Evolutionary conservation across 2,797 vertebrate species (phyloP).

Genomic region (Sus cebifrons): DNA sequence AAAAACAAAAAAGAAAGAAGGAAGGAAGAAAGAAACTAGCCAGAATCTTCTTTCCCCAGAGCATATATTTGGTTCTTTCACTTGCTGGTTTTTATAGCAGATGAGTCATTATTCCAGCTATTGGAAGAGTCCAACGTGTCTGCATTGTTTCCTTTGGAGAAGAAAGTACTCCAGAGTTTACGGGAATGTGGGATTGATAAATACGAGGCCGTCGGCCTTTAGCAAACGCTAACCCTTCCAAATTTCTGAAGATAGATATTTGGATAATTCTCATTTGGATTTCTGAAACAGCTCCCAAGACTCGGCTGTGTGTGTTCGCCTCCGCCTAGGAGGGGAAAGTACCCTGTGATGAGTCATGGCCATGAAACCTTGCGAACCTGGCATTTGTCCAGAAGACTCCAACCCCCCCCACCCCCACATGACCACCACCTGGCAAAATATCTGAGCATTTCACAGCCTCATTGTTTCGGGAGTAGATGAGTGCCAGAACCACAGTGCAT

Average conservation of each 20-base stretch:
- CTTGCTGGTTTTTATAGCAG: background rate
- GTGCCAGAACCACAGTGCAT: background rate
- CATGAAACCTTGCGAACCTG: background rate
- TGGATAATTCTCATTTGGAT: background rate
- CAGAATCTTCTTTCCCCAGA: background rate
- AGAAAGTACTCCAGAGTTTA: background rate
- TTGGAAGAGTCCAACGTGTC: background rate
- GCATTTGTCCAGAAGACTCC: background rate
- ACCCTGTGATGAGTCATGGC: background rate
- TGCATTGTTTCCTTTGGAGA: conserved; percentile 47
- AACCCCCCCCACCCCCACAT: background rate
- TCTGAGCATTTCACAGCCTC: background rate
- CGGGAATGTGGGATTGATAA: conserved; percentile 19
- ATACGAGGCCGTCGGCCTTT: background rate
- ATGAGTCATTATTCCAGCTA: background rate
- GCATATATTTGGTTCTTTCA: background rate
- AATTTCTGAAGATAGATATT: conserved; percentile 44
- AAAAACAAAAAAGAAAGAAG: background rate
- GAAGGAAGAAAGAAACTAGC: background rate
- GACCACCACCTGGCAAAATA: background rate
- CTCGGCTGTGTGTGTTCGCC: background rate
- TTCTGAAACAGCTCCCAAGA: background rate
- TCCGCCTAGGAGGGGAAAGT: background rate
- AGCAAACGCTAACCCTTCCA: background rate
- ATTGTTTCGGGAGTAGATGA: background rate